Evolutionary conservation across 1,140 invertebrate species (phyloP), one percentile per base, ranked within the genome.

Genomic region (Reticulitermes speratus): DNA sequence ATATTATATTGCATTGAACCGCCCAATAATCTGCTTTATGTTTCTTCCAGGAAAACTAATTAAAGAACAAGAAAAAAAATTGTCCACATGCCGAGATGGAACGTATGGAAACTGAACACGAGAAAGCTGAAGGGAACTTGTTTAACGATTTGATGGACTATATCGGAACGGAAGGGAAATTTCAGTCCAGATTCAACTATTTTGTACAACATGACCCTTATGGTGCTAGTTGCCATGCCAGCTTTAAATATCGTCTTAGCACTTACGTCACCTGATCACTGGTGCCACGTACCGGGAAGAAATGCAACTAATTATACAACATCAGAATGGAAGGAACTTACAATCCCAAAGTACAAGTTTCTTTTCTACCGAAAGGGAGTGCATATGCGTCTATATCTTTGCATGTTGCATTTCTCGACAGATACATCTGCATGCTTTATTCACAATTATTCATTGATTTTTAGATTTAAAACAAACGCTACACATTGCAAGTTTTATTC

Each of bases 211-310:
- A 90, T 90, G 44, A 87, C 90, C 2, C 88, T 93, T 65, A 87
- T 90, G 5, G 86, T 90, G 11, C 87, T 89, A 30, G 90, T 89
- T 0, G 89, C 91, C 44, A 90, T 93, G 90, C 88, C 90, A 30
- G 91, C 91, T 86, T 91, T 92, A 89, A 93, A 92, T 86, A 89
- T 92, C 16, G 90, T 93, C 32, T 89, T 93, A 87, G 91, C 91
- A 2, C 88, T 93, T 38, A 90, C 91, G n/a, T 90, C 91, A 86
- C 93, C 93, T 3, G 91, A 93, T 81, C 92, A 93, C 86, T 93
- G 92, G 92, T 93, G 93, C 87, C 89, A 90, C 52, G 92, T 93
- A 21, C 90, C 92, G 2, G 92, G 92, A 44, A 89, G 90, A 69
- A 90, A 91, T 48, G 86, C 88, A 3, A 91, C 91, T 7, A 92